Percentiles rank a stretch among this genome's conserved stretches.
Conservation (phyloP, 2,113 vertebrate genomes). For the Petromus typicus region DNA sequence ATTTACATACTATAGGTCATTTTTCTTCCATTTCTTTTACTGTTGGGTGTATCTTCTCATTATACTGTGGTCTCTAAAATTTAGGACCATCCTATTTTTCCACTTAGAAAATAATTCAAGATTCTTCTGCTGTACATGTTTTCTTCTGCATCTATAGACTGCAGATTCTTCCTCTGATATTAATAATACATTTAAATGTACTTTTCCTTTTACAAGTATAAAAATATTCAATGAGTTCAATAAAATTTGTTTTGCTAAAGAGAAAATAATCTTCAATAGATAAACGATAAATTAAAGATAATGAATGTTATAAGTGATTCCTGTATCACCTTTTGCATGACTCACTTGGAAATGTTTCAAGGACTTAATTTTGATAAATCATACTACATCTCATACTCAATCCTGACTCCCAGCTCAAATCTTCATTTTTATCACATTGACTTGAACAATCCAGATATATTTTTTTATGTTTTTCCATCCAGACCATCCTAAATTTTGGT, state of each 20-base stretch:
- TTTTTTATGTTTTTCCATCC: conserved; percentile 34
- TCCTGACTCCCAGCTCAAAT: neutral
- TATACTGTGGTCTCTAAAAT: neutral
- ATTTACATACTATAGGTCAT: neutral
- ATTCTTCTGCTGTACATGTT: neutral
- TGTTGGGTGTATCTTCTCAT: neutral
- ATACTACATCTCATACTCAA: neutral
- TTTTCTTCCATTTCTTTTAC: conserved; percentile 43
- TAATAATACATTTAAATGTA: neutral
- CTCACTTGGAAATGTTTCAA: neutral
- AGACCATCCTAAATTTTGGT: conserved; percentile 34
- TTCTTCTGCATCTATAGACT: neutral
- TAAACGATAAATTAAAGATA: conserved; percentile 2
- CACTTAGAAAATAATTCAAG: conserved; percentile 22
- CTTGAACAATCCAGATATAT: neutral
- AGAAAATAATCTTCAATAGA: neutral
- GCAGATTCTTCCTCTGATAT: conserved; percentile 15
- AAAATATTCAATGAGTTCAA: conserved; percentile 35
- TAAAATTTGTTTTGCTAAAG: conserved; percentile 37
- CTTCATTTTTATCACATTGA: conserved; percentile 24
- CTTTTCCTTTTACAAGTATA: conserved; percentile 19
- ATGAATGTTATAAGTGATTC: neutral
- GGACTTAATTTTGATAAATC: conserved; percentile 27
- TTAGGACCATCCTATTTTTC: neutral
- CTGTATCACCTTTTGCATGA: neutral